Percentiles rank a stretch among this genome's conserved stretches.
Conservation (phyloP, 53 echinoderm and acorn worm genomes). For the Mesocentrotus franciscanus region DNA sequence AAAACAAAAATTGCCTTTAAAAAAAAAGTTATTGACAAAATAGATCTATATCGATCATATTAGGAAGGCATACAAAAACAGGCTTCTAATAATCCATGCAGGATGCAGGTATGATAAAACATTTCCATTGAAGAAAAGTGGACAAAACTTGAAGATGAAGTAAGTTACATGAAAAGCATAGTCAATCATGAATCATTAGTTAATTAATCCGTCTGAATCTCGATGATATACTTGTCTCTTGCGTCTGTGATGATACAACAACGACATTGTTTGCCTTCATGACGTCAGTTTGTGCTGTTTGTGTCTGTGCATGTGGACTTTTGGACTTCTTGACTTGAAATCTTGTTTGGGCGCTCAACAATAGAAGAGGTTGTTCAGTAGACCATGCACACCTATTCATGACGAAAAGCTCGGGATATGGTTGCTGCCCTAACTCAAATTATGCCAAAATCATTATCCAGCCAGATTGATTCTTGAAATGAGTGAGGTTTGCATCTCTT, state of each 20-base stretch:
- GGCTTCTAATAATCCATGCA: too few relatives aligned
- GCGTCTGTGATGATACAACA: neutral
- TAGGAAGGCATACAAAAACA: too few relatives aligned
- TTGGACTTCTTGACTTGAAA: constrained; percentile 47
- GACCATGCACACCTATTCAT: neutral
- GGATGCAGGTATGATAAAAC: too few relatives aligned
- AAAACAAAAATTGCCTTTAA: too few relatives aligned
- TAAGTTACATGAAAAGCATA: too few relatives aligned
- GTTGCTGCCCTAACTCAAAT: neutral
- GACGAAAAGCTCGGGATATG: neutral
- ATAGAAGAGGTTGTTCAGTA: neutral
- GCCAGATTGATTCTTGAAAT: neutral
- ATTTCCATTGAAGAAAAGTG: too few relatives aligned
- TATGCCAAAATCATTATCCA: neutral
- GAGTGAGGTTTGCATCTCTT: neutral
- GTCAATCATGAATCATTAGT: neutral
- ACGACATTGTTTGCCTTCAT: neutral
- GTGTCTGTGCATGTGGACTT: constrained; percentile 43
- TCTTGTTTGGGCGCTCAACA: constrained; percentile 26
- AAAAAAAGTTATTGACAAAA: too few relatives aligned
- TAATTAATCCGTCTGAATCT: neutral
- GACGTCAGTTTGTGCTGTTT: constrained; percentile 6
- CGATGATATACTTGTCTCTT: neutral
- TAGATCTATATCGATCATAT: too few relatives aligned
- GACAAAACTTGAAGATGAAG: too few relatives aligned